A percentile compares a stretch with the other conserved stretches of the same genome.
These are phyloP conservation scores for Corythornis vintsioides DNA, from an alignment of 2,113 vertebrate species.

Conservation along the genomic window DNA sequence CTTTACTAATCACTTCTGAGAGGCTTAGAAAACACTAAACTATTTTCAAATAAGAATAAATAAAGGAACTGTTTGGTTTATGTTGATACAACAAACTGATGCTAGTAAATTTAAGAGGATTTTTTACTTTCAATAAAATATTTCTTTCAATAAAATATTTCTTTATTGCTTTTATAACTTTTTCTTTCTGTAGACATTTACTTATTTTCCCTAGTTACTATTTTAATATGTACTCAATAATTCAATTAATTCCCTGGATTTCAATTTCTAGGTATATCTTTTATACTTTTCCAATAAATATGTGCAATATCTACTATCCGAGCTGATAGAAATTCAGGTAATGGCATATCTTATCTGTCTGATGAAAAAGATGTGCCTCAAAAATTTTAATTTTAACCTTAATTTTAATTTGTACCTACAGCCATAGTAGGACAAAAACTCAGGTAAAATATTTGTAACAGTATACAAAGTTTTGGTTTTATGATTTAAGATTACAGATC, in stretches of 20 bases:
- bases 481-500: background rate
- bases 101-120: background rate
- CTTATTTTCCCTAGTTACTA: background rate
- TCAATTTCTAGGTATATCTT: background rate
- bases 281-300: background rate
- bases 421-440: background rate
- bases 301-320: background rate
- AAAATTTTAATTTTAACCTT: background rate
- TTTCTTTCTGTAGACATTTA: background rate
- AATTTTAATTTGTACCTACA: background rate
- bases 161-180: background rate
- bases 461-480: background rate
- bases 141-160: background rate
- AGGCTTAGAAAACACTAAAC: background rate
- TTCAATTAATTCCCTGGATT: background rate
- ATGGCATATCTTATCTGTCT: background rate
- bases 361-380: background rate
- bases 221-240: background rate
- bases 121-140: background rate
- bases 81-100: background rate
- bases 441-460: background rate
- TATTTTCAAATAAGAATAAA: background rate
- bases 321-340: background rate
- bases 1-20: background rate
- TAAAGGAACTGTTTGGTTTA: background rate